Evolutionary conservation across 2,797 vertebrate genomes (phyloP).

Genomic region (Pteropus rufus): DNA sequence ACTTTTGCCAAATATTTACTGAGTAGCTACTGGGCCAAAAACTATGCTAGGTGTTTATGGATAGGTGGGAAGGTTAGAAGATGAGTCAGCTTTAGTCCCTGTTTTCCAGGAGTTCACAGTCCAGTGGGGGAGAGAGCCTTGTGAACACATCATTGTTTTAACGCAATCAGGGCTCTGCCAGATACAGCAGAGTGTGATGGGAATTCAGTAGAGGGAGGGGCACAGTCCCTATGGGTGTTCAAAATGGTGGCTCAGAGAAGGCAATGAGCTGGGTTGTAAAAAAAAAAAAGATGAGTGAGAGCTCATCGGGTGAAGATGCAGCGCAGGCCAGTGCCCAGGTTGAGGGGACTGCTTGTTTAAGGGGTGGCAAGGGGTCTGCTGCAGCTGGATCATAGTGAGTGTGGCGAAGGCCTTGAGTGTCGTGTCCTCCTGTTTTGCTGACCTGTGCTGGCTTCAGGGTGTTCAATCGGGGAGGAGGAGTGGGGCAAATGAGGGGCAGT

Average conservation of each 20-base stretch:
- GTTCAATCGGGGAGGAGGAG: neutral
- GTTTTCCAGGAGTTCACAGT: neutral
- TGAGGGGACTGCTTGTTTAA: neutral
- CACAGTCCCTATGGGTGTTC: neutral
- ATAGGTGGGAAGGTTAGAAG: neutral
- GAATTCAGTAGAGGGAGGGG: neutral
- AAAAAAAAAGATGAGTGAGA: neutral
- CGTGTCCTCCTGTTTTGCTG: neutral
- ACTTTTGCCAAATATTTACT: neutral
- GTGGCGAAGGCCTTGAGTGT: neutral
- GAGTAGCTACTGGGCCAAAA: conserved; percentile 6
- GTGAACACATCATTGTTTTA: neutral
- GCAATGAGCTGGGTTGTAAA: neutral
- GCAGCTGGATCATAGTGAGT: neutral
- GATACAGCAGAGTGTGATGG: neutral
- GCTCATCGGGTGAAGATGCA: neutral
- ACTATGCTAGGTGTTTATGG: neutral
- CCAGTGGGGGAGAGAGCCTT: neutral
- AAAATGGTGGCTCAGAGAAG: neutral
- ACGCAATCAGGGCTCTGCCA: neutral
- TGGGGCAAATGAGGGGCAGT: neutral
- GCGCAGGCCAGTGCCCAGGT: neutral
- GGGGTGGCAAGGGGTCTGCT: neutral
- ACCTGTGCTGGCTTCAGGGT: neutral
- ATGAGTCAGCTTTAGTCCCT: neutral